These are phyloP conservation scores for Discoglossus pictus DNA, from an alignment of 2,797 vertebrate species.

Conservation along the genomic window DNA sequence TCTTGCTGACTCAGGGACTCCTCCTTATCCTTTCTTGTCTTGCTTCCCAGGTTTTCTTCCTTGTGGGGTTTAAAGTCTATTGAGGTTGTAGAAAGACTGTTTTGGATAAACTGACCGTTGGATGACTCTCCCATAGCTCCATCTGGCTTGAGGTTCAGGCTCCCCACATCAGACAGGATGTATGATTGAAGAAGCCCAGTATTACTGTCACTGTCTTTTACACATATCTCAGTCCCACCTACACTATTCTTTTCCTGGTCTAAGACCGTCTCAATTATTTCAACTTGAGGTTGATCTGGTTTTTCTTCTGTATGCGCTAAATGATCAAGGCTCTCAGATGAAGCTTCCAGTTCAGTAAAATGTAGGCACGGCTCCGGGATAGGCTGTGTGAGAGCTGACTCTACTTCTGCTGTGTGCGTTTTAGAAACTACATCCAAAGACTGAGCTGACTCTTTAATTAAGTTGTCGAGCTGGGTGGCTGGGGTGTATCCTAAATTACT, in stretches of 20 bases:
- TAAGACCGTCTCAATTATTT: neutral
- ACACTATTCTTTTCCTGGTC: neutral
- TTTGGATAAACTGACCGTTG: slow-evolving; percentile 21
- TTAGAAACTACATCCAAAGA: neutral
- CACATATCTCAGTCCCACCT: slow-evolving; percentile 4
- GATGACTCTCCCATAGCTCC: neutral
- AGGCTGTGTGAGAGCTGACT: neutral
- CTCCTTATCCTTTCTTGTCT: slow-evolving; percentile 27
- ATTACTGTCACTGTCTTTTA: slow-evolving; percentile 24
- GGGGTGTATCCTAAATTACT: slow-evolving; percentile 11
- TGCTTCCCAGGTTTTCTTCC: slow-evolving; percentile 24
- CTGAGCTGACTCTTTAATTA: slow-evolving; percentile 6
- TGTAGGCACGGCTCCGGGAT: neutral
- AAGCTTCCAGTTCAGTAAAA: neutral
- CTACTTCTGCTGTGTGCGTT: slow-evolving; percentile 1
- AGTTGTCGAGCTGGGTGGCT: neutral
- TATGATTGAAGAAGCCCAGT: slow-evolving; percentile 4
- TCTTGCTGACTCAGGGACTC: slow-evolving; percentile 32
- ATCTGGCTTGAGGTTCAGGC: slow-evolving; percentile 22
- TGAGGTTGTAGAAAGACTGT: neutral
- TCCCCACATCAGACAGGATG: slow-evolving; percentile 19
- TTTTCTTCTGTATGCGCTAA: neutral
- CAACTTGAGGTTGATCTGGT: neutral
- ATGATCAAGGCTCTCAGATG: neutral
- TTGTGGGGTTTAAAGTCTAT: neutral